A percentile compares a stretch with the other conserved stretches of the same genome.
Conservation (phyloP, 2,888 invertebrate species). For the Laspeyria flexula region DNA sequence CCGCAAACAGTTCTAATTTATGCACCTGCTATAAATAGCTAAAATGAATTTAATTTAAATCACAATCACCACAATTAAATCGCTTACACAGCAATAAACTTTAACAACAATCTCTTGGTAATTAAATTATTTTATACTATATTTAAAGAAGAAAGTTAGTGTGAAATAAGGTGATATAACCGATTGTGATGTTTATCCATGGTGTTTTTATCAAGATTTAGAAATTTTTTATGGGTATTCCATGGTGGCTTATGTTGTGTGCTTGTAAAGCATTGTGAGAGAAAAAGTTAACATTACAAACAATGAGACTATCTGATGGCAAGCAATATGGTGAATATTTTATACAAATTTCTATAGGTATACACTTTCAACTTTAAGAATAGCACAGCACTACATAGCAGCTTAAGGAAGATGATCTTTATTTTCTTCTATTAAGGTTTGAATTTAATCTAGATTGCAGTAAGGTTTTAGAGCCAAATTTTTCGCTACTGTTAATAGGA, state of each 20-base stretch:
- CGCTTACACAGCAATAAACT: conserved; percentile 5
- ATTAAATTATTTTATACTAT: conserved; percentile 25
- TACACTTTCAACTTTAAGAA: background rate
- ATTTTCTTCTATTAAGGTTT: no score
- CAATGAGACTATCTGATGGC: background rate
- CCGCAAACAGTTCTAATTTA: no score
- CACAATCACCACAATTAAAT: no score
- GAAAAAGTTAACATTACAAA: background rate
- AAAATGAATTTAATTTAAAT: no score
- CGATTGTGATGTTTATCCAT: conserved; percentile 13
- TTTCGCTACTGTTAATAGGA: no score
- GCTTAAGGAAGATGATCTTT: no score
- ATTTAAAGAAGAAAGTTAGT: conserved; percentile 27
- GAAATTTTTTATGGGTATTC: conserved; percentile 35
- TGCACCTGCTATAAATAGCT: no score
- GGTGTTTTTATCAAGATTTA: conserved; percentile 21
- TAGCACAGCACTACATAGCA: background rate
- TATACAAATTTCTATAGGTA: no score
- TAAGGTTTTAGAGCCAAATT: conserved; percentile 1
- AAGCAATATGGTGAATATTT: background rate
- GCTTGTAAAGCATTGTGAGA: background rate
- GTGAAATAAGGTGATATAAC: conserved; percentile 27
- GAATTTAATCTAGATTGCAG: conserved; percentile 6
- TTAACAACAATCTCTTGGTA: conserved; percentile 21
- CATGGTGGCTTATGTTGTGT: conserved; percentile 15